Evolutionary conservation across 2,113 vertebrate species (phyloP).

Genomic region (Lucifuga dentata): DNA sequence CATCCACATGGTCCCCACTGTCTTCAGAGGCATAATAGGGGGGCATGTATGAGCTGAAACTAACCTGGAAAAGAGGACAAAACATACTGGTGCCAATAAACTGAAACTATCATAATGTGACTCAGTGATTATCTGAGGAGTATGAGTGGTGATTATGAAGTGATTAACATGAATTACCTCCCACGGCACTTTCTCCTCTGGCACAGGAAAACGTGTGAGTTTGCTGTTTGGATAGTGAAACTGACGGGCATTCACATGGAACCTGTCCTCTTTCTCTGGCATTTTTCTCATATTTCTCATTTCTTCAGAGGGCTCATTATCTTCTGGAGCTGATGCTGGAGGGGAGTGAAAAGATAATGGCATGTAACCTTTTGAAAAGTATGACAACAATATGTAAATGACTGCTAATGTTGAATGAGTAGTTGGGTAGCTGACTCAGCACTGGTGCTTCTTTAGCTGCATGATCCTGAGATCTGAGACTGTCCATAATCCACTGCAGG

Average conservation of each 20-base stretch:
- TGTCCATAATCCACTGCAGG: constrained; percentile 89
- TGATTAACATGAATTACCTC: constrained; percentile 80
- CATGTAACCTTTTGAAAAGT: background rate
- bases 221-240: constrained; percentile 85
- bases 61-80: constrained; percentile 76
- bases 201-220: constrained; percentile 89
- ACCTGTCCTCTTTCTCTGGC: constrained; percentile 17
- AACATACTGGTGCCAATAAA: background rate
- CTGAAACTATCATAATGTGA: background rate
- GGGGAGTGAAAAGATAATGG: background rate
- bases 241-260: constrained; percentile 86
- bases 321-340: constrained; percentile 33
- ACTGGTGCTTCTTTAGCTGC: constrained; percentile 64
- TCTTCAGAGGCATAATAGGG: constrained; percentile 68
- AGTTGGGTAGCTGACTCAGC: constrained; percentile 78
- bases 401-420: background rate
- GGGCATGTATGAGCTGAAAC: constrained; percentile 86
- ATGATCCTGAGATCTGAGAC: constrained; percentile 79
- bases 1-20: constrained; percentile 32
- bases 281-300: constrained; percentile 7
- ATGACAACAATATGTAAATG: background rate
- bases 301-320: constrained; percentile 44
- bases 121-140: background rate
- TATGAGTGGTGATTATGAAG: background rate
- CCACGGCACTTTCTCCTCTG: constrained; percentile 96